Base-by-base conservation (phyloP, 23 tunicate genomes). In the Diplosoma virens region DNA sequence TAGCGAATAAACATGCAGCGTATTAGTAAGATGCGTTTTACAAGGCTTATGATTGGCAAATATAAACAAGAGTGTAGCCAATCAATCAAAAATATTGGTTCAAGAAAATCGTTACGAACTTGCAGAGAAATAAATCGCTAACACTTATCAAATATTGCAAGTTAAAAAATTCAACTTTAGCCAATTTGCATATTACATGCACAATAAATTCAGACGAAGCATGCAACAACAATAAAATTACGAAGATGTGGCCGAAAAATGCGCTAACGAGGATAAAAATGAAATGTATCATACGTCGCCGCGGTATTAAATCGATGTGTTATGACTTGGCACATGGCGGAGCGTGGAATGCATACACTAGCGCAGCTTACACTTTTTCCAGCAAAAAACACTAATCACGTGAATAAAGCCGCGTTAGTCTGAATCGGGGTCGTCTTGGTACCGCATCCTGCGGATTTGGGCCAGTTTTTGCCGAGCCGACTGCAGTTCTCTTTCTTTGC, bases 401-500 rank as follows among this genome's bases (percentile, higher is more conserved):
- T n/a, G n/a, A 45, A 45, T 21, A 9, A 23, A 20, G 36, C 20
- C 6, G 9, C 33, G 36, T 72, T 80, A 91, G 50, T 91, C 97
- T 0, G 87, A 81, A 34, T 93, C 98, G 1, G 86, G 63, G 29
- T 93, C 94, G 41, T 85, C 92, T 45, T 93, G 86, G 41, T 93
- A 86, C 3, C 90, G 79, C 92, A 81, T 71, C 47, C 82, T 60
- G 1, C 94, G 82, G 59, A 93, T 93, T 33, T 93, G 89, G 0
- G 98, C 98, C 52, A 86, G 82, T 78, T 93, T 93, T 37, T 93
- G 79, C 31, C 94, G 75, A 41, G 98, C 98, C 17, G 82, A 88
- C 46, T 82, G 82, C 17, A 93, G 85, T 78, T 93, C 98, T 50
- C 90, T 67, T 68, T 93, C 94, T 66, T 93, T 93, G 21, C 98